Conservation (phyloP, 2,797 vertebrate species). For the Vespertilio murinus region DNA sequence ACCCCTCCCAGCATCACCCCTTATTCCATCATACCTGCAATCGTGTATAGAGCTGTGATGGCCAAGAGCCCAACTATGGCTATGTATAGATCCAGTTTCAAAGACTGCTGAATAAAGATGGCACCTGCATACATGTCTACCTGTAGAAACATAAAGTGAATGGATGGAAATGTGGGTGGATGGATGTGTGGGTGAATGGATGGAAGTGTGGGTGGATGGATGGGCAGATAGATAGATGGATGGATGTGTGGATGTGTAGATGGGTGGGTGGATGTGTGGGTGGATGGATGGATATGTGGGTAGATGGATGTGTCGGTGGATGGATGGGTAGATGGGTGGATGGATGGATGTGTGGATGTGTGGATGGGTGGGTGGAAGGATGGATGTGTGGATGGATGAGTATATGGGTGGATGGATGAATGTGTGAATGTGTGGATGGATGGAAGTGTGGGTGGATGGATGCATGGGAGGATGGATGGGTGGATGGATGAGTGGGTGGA, state of each 20-base stretch:
- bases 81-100: conserved; percentile 94
- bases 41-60: conserved; percentile 94
- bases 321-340: background rate
- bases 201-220: background rate
- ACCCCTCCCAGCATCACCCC: background rate
- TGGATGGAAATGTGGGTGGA: background rate
- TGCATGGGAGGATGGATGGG: background rate
- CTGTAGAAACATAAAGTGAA: conserved; percentile 74
- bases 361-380: background rate
- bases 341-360: background rate
- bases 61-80: conserved; percentile 90
- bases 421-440: background rate
- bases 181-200: background rate
- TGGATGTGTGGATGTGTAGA: background rate
- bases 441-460: background rate
- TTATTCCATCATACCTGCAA: conserved; percentile 87
- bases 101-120: conserved; percentile 95
- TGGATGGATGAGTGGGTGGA: background rate
- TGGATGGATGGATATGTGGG: background rate
- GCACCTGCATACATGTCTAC: conserved; percentile 98
- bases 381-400: background rate
- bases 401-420: background rate
- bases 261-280: background rate
- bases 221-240: background rate
- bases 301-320: fast-evolving